These are phyloP conservation scores for Anoplophora glabripennis DNA, from an alignment of 1,140 invertebrate genomes.

Conservation along the genomic window DNA sequence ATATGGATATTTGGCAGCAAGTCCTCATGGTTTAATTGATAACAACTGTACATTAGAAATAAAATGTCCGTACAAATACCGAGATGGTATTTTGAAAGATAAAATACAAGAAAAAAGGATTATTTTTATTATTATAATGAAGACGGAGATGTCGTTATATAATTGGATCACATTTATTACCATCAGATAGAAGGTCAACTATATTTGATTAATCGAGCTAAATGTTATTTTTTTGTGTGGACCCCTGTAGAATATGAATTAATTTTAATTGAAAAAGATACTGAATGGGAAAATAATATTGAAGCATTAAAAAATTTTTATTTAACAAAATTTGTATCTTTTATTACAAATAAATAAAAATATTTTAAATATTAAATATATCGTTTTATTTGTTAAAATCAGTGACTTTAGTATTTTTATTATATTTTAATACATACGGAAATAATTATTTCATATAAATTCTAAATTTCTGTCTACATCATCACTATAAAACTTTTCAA, in stretches of 20 bases:
- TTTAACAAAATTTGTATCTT: conserved; percentile 10
- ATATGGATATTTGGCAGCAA: too few species aligned
- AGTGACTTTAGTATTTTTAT: neutral
- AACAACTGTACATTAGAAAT: too few species aligned
- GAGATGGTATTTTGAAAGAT: too few species aligned
- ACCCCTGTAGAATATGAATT: conserved; percentile 15
- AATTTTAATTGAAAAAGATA: conserved; percentile 16
- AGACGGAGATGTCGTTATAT: neutral
- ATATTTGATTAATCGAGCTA: conserved; percentile 16
- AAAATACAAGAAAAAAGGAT: neutral
- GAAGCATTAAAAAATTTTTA: conserved; percentile 20
- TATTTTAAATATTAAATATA: neutral
- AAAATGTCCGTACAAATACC: too few species aligned
- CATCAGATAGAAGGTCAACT: conserved; percentile 27
- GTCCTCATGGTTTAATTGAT: too few species aligned
- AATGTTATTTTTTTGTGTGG: conserved; percentile 25
- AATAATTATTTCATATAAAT: neutral
- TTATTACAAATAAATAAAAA: neutral
- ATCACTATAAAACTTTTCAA: conserved; percentile 17
- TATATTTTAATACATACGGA: neutral
- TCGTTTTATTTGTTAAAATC: neutral
- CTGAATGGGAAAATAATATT: too few species aligned
- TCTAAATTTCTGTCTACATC: neutral
- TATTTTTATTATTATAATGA: neutral
- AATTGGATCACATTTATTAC: neutral